Evolutionary conservation across 2,888 invertebrate species (phyloP), one percentile per base, ranked within the genome.

Genomic region (Hetaerina titia): DNA sequence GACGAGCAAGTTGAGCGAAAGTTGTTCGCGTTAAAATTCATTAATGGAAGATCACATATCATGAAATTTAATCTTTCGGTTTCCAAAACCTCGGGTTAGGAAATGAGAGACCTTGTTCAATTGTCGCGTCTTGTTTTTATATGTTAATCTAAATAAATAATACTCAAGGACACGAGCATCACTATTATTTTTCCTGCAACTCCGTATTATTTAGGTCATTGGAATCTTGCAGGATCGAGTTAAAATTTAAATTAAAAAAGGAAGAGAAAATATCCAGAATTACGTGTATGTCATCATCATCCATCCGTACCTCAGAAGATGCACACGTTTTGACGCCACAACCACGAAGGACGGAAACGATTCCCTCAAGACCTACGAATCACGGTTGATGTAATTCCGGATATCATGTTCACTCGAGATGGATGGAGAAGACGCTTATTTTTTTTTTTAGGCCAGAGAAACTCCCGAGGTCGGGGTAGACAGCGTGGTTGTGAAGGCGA

Each of bases 381-480:
- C 25, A 31, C 81, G 81, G 31, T 81, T 81, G 81, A 81, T 4
- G 31, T 81, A 81, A 81, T 81, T 25, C 25, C 81, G 81, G 81
- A 81, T 81, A 81, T 15, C 25, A 81, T 81, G 25, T 81, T 9
- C 15, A 31, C 11, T 31, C 25, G 25, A 15, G 31, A 81, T 15
- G 31, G 81, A 81, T 31, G 81, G 31, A 31, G 31, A 31, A 69
- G 22, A 9, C 69, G n/a, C n/a, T 81, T 15, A 45, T 45, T 81
- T 81, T 81, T 81, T 81, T 81, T 81, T 81, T 81, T 7, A 31
- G 81, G 81, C 25, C 81, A 81, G 81, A 81, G 81, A 81, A 81
- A 81, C 81, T 81, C 81, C 81, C 25, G 81, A 81, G 81, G 31
- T 81, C 81, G 31, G 81, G 5, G 6, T 5, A 81, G 81, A 25